A percentile compares a stretch with the other conserved stretches of the same genome.
Conservation (phyloP, 2,113 vertebrate species). For the Toxostoma redivivum region DNA sequence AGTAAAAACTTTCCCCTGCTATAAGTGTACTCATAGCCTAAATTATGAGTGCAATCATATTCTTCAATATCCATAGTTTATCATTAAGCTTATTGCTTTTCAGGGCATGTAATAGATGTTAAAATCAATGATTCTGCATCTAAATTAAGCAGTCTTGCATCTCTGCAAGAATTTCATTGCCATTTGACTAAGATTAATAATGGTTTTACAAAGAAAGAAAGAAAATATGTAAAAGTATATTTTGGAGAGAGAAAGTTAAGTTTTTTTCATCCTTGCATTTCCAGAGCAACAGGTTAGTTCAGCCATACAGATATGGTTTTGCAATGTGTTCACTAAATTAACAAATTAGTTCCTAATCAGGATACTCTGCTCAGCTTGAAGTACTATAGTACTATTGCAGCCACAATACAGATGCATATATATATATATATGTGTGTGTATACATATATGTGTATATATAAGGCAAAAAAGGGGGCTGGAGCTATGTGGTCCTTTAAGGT, state of each 20-base stretch:
- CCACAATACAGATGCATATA: neutral
- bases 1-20: neutral
- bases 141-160: neutral
- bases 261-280: neutral
- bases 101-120: neutral
- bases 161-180: neutral
- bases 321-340: neutral
- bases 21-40: neutral
- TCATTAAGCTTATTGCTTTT: neutral
- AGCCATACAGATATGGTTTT: accelerated
- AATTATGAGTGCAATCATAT: neutral
- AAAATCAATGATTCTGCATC: neutral
- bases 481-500: accelerated
- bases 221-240: neutral
- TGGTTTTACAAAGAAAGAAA: neutral
- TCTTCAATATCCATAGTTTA: neutral
- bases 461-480: accelerated
- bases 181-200: neutral
- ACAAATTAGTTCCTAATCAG: neutral
- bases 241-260: neutral
- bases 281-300: neutral
- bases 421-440: no score
- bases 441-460: no score
- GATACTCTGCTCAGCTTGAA: neutral
- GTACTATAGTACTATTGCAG: neutral